Base-by-base conservation (phyloP, 1,140 invertebrate species). In the Drosophila bipectinata region DNA sequence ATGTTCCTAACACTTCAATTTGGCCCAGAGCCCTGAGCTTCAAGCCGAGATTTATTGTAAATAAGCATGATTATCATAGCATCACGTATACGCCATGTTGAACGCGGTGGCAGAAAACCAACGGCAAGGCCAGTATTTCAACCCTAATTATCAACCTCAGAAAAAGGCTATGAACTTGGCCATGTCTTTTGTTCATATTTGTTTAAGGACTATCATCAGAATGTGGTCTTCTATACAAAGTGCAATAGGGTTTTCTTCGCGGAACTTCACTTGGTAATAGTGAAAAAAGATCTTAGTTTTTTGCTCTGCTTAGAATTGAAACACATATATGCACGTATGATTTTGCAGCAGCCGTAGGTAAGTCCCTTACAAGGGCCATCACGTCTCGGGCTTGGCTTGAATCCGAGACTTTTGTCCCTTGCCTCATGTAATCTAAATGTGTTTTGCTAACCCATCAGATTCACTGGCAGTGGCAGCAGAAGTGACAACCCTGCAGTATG, bases 61-160 rank as follows among this genome's bases (percentile, higher is more conserved):
- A 85, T 85, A 85, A 87, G 82, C 82, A 82, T 87, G 82, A 85
- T 85, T 85, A 85, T 87, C 82, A 78, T 87, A 64, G 82, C 78
- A 87, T 82, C 82, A 85, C 82, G 82, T 85, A 85, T 87, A 81
- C 82, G 82, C 78, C 78, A 66, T 53, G 72, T 48, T 61, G 57
- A 56, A 18, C 79, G 51, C 67, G 37, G 60, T 12, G n/a, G 26
- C 66, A 39, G 14, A 49, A 48, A 24, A 41, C 32, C 18, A 18
- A n/a, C 14, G 66, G 30, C 41, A 15, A 68, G 66, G 52, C 32
- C 64, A 49, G 52, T 26, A 48, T 57, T 49, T 69, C n/a, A 32
- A 69, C 32, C 30, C 45, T 69, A 69, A 71, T 71, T 71, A 71
- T 64, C 52, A 32, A 18, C 15, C 1, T 30, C 12, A 34, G 8